Conservation (phyloP, 2,797 vertebrate species). For the Tympanoctomys barrerae region DNA sequence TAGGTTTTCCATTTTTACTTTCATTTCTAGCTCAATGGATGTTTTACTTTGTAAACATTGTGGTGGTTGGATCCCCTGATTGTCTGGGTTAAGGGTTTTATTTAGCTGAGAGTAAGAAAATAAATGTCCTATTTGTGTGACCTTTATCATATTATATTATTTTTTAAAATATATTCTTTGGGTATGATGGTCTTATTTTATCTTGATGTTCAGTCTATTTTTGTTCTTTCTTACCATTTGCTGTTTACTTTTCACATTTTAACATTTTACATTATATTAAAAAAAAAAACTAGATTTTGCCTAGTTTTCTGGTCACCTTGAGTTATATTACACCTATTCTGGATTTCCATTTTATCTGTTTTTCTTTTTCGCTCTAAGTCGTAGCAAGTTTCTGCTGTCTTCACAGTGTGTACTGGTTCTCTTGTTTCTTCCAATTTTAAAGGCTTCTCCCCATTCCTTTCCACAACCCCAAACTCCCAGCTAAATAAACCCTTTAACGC, state of each 20-base stretch:
- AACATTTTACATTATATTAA: constrained; percentile 21
- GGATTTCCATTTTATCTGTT: not conserved
- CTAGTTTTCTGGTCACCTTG: not conserved
- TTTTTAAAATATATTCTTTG: constrained; percentile 16
- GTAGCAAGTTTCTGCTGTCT: not conserved
- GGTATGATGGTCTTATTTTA: constrained; percentile 10
- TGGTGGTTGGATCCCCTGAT: not conserved
- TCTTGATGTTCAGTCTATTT: not conserved
- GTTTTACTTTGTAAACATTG: not conserved
- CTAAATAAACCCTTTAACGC: not conserved
- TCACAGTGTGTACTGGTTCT: not conserved
- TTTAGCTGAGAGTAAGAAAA: not conserved
- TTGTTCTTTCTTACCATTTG: not conserved
- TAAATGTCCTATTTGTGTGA: not conserved
- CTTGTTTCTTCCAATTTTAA: not conserved
- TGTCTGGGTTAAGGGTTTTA: not conserved
- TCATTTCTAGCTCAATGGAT: not conserved
- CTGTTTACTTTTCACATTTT: not conserved
- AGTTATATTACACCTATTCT: not conserved
- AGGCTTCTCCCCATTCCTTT: not conserved
- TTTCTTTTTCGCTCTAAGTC: not conserved
- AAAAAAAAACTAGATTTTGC: not conserved
- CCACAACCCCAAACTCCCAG: not conserved
- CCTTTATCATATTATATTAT: not conserved
- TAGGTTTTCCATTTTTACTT: not conserved